Conservation (phyloP, 2,888 invertebrate species). For the Mechanitis messenoides region DNA sequence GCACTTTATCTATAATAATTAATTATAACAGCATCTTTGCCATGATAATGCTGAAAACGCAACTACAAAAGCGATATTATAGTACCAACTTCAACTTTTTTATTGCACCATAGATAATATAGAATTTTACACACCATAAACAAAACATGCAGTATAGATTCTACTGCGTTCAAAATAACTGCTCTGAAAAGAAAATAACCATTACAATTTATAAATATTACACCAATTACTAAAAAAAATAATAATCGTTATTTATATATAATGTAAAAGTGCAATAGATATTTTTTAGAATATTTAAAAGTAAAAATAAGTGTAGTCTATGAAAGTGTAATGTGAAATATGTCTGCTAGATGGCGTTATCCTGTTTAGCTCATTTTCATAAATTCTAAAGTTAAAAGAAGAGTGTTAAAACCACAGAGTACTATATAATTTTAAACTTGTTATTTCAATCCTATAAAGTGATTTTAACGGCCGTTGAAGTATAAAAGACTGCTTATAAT, state of each 20-base stretch:
- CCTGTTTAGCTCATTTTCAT: no score
- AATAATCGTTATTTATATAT: no score
- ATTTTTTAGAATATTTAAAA: neutral
- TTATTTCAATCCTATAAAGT: no score
- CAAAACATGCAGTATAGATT: conserved; percentile 54
- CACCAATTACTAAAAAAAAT: no score
- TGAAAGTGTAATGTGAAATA: no score
- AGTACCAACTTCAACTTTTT: conserved; percentile 59
- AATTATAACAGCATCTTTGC: conserved; percentile 67
- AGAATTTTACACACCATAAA: conserved; percentile 23
- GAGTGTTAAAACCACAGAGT: no score
- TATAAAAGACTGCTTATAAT: no score
- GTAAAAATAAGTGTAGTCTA: no score
- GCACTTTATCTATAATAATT: conserved; percentile 61
- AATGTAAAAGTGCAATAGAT: neutral
- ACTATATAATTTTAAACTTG: no score
- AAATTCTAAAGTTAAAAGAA: no score
- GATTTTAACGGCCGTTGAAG: no score
- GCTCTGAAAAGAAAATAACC: neutral
- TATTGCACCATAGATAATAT: conserved; percentile 37
- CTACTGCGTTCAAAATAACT: conserved; percentile 40
- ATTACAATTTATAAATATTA: neutral
- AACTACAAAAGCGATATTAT: conserved; percentile 69
- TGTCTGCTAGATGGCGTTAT: no score
- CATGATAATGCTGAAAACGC: conserved; percentile 70